Conservation (phyloP, 2,888 invertebrate species). For the Myopa testacea region DNA sequence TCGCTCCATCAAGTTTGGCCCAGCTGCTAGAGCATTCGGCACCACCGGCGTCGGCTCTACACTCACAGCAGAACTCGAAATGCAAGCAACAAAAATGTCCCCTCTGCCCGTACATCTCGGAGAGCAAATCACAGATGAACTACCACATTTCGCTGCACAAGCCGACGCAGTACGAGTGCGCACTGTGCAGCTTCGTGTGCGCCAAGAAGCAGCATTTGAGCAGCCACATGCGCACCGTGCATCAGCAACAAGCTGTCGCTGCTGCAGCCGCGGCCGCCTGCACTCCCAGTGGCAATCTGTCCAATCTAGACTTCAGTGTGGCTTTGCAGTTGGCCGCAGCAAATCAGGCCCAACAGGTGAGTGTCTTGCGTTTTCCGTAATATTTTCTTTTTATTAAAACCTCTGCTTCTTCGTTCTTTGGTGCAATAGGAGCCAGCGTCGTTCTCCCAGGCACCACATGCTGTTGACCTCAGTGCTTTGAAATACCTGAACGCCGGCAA, state of each 20-base stretch:
- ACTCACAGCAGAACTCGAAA: conserved; percentile 53
- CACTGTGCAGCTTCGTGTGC: conserved; percentile 84
- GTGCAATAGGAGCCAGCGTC: conserved; percentile 44
- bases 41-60: conserved; percentile 38
- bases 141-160: conserved; percentile 89
- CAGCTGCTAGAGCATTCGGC: conserved; percentile 46
- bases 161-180: conserved; percentile 75
- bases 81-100: conserved; percentile 81
- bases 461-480: conserved; percentile 59
- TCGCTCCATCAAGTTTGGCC: conserved; percentile 45
- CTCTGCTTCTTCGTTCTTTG: not conserved
- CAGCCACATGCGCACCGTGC: conserved; percentile 80
- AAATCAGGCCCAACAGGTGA: conserved; percentile 61
- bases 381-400: not conserved
- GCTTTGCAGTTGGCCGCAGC: conserved; percentile 59
- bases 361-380: not conserved
- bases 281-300: conserved; percentile 38
- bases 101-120: conserved; percentile 86
- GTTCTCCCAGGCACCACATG: conserved; percentile 49
- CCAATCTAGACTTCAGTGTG: conserved; percentile 56
- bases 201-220: conserved; percentile 84
- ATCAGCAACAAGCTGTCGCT: conserved; percentile 54
- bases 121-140: conserved; percentile 86
- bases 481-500: conserved; percentile 47
- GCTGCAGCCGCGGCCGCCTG: conserved; percentile 32